Percentiles rank a stretch among this genome's conserved stretches.
Evolutionary conservation across 2,797 vertebrate species (phyloP).

Genomic region (Xiphophorus birchmanni): DNA sequence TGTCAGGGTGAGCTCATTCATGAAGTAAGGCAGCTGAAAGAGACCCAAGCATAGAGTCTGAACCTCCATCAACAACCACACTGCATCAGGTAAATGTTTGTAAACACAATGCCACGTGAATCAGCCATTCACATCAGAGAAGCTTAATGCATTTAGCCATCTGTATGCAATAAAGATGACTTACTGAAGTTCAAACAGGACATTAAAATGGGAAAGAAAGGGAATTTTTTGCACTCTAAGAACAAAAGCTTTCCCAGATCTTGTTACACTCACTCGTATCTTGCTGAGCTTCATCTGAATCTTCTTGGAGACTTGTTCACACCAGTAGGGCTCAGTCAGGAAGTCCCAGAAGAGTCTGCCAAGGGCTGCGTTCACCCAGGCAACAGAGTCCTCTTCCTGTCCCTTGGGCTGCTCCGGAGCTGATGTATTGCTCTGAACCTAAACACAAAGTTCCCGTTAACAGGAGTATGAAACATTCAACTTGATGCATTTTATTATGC

Average conservation of each 20-base stretch:
- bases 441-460: slow-evolving; percentile 8
- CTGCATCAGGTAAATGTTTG: neutral
- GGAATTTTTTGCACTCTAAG: neutral
- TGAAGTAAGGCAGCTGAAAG: slow-evolving; percentile 94
- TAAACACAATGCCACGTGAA: neutral
- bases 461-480: neutral
- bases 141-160: neutral
- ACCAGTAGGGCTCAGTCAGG: slow-evolving; percentile 94
- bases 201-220: neutral
- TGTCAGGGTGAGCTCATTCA: slow-evolving; percentile 96
- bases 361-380: slow-evolving; percentile 92
- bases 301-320: slow-evolving; percentile 93
- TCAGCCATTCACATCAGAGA: neutral
- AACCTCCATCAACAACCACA: neutral
- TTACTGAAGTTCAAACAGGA: neutral
- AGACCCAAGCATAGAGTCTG: slow-evolving; percentile 20
- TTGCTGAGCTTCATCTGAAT: slow-evolving; percentile 99
- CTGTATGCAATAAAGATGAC: neutral
- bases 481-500: neutral
- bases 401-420: slow-evolving; percentile 47
- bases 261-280: slow-evolving; percentile 86
- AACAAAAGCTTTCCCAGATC: neutral
- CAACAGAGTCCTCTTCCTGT: slow-evolving; percentile 85
- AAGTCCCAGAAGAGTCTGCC: slow-evolving; percentile 96
- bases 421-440: slow-evolving; percentile 80